These are phyloP conservation scores for Sebastiscus albofasciatus DNA, from an alignment of 2,797 vertebrate genomes.

Conservation along the genomic window DNA sequence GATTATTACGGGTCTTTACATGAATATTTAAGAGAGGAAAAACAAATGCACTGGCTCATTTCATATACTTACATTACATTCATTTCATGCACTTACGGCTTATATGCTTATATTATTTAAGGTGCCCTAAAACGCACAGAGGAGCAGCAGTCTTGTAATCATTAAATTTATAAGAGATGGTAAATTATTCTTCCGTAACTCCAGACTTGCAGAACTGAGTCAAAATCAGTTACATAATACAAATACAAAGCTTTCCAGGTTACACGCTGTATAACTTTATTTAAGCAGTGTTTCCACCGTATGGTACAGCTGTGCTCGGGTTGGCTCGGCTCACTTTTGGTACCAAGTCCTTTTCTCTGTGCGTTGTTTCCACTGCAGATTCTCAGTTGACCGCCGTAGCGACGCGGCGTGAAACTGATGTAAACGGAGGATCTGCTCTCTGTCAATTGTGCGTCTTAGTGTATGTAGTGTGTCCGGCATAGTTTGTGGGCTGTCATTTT, in stretches of 20 bases:
- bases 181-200: conserved; percentile 14
- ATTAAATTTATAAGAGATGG: conserved; percentile 26
- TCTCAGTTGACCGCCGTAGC: no score
- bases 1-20: conserved; percentile 45
- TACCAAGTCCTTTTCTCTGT: no score
- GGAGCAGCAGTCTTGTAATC: conserved; percentile 18
- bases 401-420: no score
- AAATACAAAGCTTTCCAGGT: background rate
- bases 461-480: no score
- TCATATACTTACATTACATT: conserved; percentile 13
- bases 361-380: no score
- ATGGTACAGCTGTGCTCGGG: no score
- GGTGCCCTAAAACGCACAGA: conserved; percentile 6
- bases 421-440: no score
- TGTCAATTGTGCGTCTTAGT: no score
- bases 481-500: no score
- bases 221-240: background rate
- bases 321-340: no score
- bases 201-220: background rate
- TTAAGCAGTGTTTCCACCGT: no score
- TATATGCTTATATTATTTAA: conserved; percentile 44
- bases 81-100: conserved; percentile 9
- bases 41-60: conserved; percentile 34
- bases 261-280: background rate
- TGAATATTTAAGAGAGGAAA: conserved; percentile 53